phyloP scores from a whole-genome alignment of 2,113 vertebrate genomes.

The Lynx canadensis region DNA sequence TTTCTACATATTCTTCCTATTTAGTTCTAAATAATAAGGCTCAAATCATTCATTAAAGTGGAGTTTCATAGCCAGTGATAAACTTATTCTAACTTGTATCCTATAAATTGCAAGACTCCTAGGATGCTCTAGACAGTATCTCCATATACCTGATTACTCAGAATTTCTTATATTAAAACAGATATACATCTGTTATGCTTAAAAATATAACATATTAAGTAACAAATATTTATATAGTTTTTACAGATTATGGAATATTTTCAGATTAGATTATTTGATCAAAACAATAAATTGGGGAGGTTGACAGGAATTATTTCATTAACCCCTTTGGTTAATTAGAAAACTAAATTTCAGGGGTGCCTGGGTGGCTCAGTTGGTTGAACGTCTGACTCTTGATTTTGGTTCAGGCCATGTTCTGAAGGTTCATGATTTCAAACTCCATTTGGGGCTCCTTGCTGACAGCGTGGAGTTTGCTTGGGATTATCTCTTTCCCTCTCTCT shows the following conservation, averaged over 20 bases:
- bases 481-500: too few species aligned
- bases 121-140: background rate
- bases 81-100: background rate
- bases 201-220: background rate
- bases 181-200: background rate
- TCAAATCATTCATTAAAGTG: background rate
- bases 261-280: constrained; percentile 6
- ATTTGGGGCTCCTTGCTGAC: too few species aligned
- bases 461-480: too few species aligned
- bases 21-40: constrained; percentile 32
- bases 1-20: background rate
- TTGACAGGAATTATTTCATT: constrained; percentile 1
- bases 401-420: too few species aligned
- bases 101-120: background rate
- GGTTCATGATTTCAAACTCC: too few species aligned
- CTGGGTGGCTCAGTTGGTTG: too few species aligned
- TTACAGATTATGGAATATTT: constrained; percentile 17
- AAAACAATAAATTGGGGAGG: constrained; percentile 5
- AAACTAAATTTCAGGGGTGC: constrained; percentile 32
- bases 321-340: constrained; percentile 1
- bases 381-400: too few species aligned
- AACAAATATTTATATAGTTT: background rate
- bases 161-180: constrained; percentile 30
- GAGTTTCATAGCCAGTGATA: background rate
- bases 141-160: background rate